Base-by-base conservation (phyloP, 1,140 invertebrate genomes). In the Drosophila parabipectinata region DNA sequence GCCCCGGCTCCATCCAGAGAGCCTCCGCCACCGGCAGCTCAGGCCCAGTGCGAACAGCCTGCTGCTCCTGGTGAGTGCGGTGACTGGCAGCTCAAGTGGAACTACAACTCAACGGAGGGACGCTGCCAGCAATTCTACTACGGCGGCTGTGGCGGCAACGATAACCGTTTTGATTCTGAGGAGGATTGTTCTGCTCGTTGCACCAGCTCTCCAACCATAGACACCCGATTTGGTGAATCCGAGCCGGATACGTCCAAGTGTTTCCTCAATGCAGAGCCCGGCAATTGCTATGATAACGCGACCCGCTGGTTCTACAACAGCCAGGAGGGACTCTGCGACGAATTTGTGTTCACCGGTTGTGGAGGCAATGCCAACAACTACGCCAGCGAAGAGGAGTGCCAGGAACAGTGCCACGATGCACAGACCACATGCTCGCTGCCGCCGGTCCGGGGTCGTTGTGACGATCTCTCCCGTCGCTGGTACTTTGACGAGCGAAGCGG, bases 281-380 rank as follows among this genome's bases (percentile, higher is more conserved):
- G 97, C 1, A 93, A 94, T 0, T 98, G 97, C 84, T 88, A 93
- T 4, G 92, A 93, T 34, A 90, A 92, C 52, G 77, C 92, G 62
- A 89, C 93, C 0, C 94, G 95, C 53, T 98, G 95, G 95, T 96
- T 94, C 91, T 99, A 98, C 91, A 96, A 98, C 88, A 93, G 94
- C 15, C 76, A 92, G 32, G 93, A 95, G 39, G 97, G 97, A 28
- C 93, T 95, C 12, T 99, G 98, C 91, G 95, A 95, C 61, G 94
- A 95, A 71, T 99, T 99, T 92, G 92, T 93, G 4, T 98, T 96
- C 78, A 94, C 95, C 0, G 97, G 97, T 48, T 98, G 97, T 83
- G 95, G 94, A 9, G 97, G 97, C 45, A 98, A 98, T 91, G 93
- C 93, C 55, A 99, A 99, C 91, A 95, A 96, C 79, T 99, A 98